phyloP scores from a whole-genome alignment of 2,113 vertebrate genomes.

The Peromyscus polionotus region DNA sequence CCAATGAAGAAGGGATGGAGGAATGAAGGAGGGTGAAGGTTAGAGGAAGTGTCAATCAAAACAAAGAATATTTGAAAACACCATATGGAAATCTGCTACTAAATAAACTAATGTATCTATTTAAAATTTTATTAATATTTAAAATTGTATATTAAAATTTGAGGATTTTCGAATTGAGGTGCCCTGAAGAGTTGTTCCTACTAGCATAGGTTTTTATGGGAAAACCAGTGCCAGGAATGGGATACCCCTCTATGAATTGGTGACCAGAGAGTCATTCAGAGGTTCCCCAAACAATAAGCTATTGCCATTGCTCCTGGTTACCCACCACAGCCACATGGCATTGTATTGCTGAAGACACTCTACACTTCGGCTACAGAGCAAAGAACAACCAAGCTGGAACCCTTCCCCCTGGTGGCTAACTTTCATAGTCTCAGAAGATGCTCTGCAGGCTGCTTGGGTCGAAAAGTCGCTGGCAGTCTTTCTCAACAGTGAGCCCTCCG shows the following conservation, averaged over 20 bases:
- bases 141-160: neutral
- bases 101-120: too few species aligned
- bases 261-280: neutral
- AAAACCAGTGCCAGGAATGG: neutral
- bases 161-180: neutral
- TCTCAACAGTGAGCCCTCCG: neutral
- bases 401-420: neutral
- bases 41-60: neutral
- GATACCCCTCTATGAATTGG: neutral
- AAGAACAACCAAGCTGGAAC: neutral
- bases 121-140: neutral
- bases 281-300: neutral
- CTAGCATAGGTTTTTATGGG: neutral
- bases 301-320: neutral
- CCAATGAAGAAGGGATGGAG: neutral
- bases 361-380: neutral
- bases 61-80: neutral
- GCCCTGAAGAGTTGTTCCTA: neutral
- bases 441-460: too few species aligned
- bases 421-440: neutral
- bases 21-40: neutral
- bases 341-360: neutral
- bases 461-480: neutral
- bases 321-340: neutral
- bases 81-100: too few species aligned